These are phyloP conservation scores for Upupa epops DNA, from an alignment of 2,113 vertebrate genomes.

Conservation along the genomic window DNA sequence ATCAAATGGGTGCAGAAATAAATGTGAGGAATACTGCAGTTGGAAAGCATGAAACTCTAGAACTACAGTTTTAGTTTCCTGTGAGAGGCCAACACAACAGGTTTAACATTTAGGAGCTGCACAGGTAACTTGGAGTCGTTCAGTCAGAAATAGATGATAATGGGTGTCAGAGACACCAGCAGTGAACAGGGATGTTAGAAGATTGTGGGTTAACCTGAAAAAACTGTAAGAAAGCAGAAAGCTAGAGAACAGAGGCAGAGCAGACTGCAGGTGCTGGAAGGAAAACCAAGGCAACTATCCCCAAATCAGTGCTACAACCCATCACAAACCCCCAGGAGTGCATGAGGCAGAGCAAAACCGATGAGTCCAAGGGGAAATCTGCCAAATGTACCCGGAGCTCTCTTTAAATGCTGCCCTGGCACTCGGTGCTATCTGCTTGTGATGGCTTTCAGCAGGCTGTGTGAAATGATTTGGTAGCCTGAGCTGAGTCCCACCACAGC, in stretches of 20 bases:
- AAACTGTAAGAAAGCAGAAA: not conserved
- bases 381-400: not conserved
- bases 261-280: not conserved
- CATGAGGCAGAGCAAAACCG: not conserved
- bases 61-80: not conserved
- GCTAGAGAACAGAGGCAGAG: not conserved
- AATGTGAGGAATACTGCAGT: not conserved
- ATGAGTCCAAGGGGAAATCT: not conserved
- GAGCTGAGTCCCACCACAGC: slow-evolving; percentile 35
- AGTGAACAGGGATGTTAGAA: not conserved
- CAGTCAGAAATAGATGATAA: not conserved
- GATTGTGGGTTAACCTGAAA: not conserved
- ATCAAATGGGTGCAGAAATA: not conserved
- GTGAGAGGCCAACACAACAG: not conserved
- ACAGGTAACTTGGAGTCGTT: not conserved
- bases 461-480: slow-evolving; percentile 24
- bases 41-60: not conserved
- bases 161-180: not conserved
- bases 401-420: not conserved
- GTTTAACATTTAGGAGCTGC: not conserved
- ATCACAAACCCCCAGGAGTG: fast-evolving
- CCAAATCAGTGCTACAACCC: not conserved
- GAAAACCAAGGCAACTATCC: not conserved
- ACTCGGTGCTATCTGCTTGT: not conserved
- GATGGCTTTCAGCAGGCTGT: slow-evolving; percentile 10